Percentiles rank a stretch among this genome's conserved stretches.
phyloP scores from a whole-genome alignment of 2,888 invertebrate genomes.

The Tipula helvola region DNA sequence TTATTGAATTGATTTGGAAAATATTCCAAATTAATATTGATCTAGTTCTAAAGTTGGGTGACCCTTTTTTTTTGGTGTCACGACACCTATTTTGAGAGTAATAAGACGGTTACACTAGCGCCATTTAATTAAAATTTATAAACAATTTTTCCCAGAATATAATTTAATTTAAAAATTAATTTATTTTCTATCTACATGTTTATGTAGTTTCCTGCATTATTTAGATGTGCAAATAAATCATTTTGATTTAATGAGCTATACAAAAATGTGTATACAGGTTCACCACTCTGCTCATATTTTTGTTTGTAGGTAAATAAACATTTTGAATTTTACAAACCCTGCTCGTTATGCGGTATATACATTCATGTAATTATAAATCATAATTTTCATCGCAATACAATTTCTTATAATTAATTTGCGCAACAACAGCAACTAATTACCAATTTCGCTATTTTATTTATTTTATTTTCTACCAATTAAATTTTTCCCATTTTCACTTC shows the following conservation, averaged over 20 bases:
- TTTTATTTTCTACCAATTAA: not conserved
- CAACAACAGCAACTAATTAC: not conserved
- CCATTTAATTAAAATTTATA: not conserved
- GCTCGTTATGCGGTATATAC: not conserved
- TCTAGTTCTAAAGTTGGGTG: too few relatives aligned
- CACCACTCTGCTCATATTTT: too few relatives aligned
- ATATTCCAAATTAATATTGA: too few relatives aligned
- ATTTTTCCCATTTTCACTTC: not conserved
- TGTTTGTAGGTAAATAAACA: not conserved
- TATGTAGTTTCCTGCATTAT: not conserved
- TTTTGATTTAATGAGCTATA: not conserved
- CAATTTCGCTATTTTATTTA: not conserved
- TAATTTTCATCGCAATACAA: not conserved
- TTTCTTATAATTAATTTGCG: not conserved
- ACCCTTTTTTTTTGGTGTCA: too few relatives aligned
- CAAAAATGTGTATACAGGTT: not conserved
- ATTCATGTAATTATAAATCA: not conserved
- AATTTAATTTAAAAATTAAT: not conserved
- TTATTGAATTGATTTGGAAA: too few relatives aligned
- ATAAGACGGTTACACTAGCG: not conserved
- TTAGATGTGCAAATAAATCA: not conserved
- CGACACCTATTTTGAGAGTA: too few relatives aligned
- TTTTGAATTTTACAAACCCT: not conserved
- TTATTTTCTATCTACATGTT: not conserved
- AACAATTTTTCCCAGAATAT: not conserved